Evolutionary conservation across 2,888 invertebrate genomes (phyloP).

Genomic region (Acanthopleura granulata): DNA sequence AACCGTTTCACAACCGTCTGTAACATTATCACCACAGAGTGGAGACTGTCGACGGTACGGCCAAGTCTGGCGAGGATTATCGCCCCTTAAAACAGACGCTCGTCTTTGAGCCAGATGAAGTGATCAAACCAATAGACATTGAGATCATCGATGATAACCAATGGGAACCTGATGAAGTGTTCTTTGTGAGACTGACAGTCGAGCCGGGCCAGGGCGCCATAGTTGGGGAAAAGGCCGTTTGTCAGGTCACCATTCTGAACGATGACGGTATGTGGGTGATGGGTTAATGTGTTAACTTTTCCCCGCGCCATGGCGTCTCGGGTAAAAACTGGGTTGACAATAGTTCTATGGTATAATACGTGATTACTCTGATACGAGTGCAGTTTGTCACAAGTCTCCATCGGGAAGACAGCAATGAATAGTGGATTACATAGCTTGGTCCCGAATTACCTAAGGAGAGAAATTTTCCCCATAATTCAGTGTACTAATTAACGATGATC

Average conservation of each 20-base stretch:
- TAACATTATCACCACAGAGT: constrained; percentile 62
- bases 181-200: constrained; percentile 73
- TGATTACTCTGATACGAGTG: not conserved
- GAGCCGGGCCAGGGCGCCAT: constrained; percentile 63
- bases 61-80: constrained; percentile 74
- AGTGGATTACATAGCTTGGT: too few species aligned
- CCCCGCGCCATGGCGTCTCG: too few species aligned
- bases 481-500: too few species aligned
- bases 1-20: too few species aligned
- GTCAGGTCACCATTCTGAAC: constrained; percentile 75
- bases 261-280: constrained; percentile 71
- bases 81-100: constrained; percentile 72
- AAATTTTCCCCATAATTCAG: too few species aligned
- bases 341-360: not conserved
- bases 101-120: constrained; percentile 73
- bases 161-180: constrained; percentile 76
- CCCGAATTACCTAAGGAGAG: too few species aligned
- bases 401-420: too few species aligned
- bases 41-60: constrained; percentile 75
- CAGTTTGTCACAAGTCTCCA: too few species aligned
- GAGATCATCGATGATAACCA: constrained; percentile 74
- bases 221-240: constrained; percentile 72
- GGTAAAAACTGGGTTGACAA: too few species aligned
- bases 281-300: too few species aligned
- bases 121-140: constrained; percentile 71